Evolutionary conservation across 2,888 invertebrate genomes (phyloP).

Genomic region (Diaprepes abbreviatus): DNA sequence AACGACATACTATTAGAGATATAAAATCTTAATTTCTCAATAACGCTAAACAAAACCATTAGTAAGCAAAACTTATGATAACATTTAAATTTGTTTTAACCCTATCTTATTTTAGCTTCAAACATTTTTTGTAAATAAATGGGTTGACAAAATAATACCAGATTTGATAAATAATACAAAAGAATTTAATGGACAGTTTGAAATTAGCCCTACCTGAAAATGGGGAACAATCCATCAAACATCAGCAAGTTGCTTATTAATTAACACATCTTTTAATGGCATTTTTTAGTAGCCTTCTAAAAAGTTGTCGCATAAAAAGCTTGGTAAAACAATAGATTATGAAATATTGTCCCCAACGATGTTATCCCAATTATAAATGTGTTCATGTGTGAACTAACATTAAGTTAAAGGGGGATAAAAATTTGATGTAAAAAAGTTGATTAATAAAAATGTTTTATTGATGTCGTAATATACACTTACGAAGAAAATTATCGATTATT

Average conservation of each 20-base stretch:
- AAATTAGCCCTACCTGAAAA: background rate
- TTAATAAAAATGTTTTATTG: too few relatives aligned
- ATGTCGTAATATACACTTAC: too few relatives aligned
- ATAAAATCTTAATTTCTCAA: too few relatives aligned
- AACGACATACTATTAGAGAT: too few relatives aligned
- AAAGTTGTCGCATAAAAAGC: slow-evolving; percentile 11
- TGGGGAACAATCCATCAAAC: slow-evolving; percentile 1
- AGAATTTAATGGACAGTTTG: background rate
- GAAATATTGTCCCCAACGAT: background rate
- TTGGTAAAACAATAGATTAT: background rate
- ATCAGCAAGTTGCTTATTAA: slow-evolving; percentile 3
- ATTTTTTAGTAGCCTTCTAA: slow-evolving; percentile 6
- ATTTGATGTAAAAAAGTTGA: too few relatives aligned
- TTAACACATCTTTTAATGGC: slow-evolving; percentile 15
- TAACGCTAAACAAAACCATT: too few relatives aligned
- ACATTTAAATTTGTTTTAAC: background rate
- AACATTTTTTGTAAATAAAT: slow-evolving; percentile 46
- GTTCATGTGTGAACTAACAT: too few relatives aligned
- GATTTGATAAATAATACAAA: background rate
- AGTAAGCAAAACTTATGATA: too few relatives aligned
- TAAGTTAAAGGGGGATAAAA: too few relatives aligned
- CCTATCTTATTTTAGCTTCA: too few relatives aligned
- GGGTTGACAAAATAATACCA: background rate
- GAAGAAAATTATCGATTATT: too few relatives aligned
- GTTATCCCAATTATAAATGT: too few relatives aligned